Conservation (phyloP, 2,888 invertebrate genomes). For the Eucera pruinosa region DNA sequence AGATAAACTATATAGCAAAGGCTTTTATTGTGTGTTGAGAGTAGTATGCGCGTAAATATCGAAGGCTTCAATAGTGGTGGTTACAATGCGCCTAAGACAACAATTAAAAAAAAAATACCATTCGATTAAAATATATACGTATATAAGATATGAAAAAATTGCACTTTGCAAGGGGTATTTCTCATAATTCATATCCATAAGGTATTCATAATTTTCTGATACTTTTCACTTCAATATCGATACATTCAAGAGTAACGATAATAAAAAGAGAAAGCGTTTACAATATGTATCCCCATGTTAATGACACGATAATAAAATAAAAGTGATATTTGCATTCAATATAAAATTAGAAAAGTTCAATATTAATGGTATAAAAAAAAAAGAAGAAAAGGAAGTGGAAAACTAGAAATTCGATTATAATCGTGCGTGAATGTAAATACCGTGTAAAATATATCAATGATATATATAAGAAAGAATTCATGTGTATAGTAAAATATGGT, state of each 20-base stretch:
- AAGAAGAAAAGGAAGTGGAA: background rate
- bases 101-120: background rate
- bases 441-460: constrained; percentile 1
- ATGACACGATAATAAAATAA: background rate
- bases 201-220: too few relatives aligned
- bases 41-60: constrained; percentile 30
- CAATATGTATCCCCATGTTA: constrained; percentile 1
- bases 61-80: constrained; percentile 47
- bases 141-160: too few relatives aligned
- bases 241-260: too few relatives aligned
- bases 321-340: constrained; percentile 9
- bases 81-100: constrained; percentile 16
- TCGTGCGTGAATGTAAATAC: background rate
- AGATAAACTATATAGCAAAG: constrained; percentile 27
- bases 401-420: background rate
- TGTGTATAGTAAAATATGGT: background rate
- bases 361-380: background rate
- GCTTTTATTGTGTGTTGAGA: constrained; percentile 10
- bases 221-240: too few relatives aligned
- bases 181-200: too few relatives aligned
- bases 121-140: background rate
- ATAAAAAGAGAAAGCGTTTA: too few relatives aligned
- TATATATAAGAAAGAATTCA: constrained; percentile 37
- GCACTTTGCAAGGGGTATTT: too few relatives aligned
- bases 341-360: constrained; percentile 31